These are phyloP conservation scores for Callithrix jacchus DNA, from an alignment of 2,113 vertebrate species.

Conservation along the genomic window DNA sequence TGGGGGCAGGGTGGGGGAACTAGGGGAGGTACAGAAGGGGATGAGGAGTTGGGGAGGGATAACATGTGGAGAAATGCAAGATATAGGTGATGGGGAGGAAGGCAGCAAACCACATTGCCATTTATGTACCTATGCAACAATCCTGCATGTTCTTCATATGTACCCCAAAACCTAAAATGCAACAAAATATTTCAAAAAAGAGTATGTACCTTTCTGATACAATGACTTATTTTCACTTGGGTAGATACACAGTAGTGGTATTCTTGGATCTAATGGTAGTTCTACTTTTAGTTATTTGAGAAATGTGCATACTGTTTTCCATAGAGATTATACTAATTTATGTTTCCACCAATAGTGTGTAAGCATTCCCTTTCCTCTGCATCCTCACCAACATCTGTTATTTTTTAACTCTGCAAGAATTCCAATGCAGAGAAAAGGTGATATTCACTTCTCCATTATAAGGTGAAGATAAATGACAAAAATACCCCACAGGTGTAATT, in stretches of 20 bases:
- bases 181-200: background rate
- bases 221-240: background rate
- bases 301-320: background rate
- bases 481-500: background rate
- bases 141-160: too few species aligned
- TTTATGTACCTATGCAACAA: too few species aligned
- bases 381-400: background rate
- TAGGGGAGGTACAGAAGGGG: too few species aligned
- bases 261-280: background rate
- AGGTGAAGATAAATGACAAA: background rate
- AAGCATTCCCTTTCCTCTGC: background rate
- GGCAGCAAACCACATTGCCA: too few species aligned
- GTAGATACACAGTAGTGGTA: background rate
- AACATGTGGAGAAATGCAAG: too few species aligned
- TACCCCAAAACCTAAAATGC: too few species aligned
- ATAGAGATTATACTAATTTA: background rate
- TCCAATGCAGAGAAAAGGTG: background rate
- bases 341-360: background rate
- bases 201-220: background rate
- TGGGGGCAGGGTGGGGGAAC: too few species aligned
- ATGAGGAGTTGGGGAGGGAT: too few species aligned
- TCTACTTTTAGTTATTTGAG: background rate
- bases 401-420: background rate
- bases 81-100: too few species aligned
- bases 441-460: background rate